phyloP scores from a whole-genome alignment of 2,888 invertebrate species.

The Metallyticus violacea region DNA sequence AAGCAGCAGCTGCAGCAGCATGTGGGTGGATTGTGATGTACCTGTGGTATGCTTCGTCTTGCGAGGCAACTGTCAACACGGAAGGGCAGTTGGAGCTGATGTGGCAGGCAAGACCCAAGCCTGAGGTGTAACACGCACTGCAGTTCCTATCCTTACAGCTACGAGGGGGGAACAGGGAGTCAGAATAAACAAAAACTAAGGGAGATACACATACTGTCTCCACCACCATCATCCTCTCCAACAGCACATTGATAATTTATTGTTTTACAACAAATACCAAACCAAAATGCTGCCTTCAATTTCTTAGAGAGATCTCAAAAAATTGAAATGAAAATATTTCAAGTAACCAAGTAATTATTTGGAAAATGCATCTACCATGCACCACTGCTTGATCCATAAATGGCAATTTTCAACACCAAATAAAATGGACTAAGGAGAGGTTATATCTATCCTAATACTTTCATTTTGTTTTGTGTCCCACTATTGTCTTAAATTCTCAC shows the following conservation, averaged over 20 bases:
- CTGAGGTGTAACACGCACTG: slow-evolving; percentile 37
- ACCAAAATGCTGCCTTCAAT: neutral
- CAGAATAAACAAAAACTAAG: slow-evolving; percentile 11
- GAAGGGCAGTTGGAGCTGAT: slow-evolving; percentile 39
- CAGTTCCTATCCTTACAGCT: slow-evolving; percentile 42
- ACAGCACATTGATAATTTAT: neutral
- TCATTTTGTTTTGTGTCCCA: no score
- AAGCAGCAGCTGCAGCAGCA: slow-evolving; percentile 32
- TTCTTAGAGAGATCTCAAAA: neutral
- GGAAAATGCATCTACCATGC: neutral
- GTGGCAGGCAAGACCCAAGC: slow-evolving; percentile 32
- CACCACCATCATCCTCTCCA: slow-evolving; percentile 20
- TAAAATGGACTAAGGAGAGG: no score
- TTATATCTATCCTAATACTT: no score
- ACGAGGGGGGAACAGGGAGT: slow-evolving; percentile 20
- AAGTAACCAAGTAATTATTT: no score
- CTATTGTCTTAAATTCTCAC: no score
- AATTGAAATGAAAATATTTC: neutral
- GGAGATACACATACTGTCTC: slow-evolving; percentile 23
- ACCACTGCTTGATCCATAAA: neutral
- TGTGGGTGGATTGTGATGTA: slow-evolving; percentile 35
- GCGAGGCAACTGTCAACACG: slow-evolving; percentile 39
- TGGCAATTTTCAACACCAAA: no score
- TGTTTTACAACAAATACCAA: neutral
- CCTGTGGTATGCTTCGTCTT: slow-evolving; percentile 39